These are phyloP conservation scores for Butorides virescens DNA, from an alignment of 2,113 vertebrate genomes.

Conservation along the genomic window DNA sequence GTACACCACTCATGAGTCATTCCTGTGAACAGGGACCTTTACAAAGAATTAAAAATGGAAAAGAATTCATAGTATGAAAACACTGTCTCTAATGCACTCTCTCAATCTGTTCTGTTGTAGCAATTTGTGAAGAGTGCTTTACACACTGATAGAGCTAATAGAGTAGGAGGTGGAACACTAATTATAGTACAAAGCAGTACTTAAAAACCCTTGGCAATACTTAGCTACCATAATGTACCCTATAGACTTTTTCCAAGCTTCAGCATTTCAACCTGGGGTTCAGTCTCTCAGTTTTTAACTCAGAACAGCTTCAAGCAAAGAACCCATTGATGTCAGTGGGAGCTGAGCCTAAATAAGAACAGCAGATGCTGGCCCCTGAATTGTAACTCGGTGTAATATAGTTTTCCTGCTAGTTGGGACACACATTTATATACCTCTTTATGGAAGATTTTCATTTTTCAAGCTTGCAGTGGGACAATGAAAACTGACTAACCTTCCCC, in stretches of 20 bases:
- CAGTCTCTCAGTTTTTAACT: not conserved
- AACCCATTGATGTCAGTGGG: not conserved
- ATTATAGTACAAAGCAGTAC: constrained; percentile 6
- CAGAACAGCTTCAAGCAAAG: not conserved
- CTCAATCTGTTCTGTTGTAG: not conserved
- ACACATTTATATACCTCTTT: not conserved
- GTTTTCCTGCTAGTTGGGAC: not conserved
- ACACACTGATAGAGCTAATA: not conserved
- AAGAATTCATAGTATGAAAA: not conserved
- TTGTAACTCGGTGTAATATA: not conserved
- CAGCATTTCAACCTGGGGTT: not conserved
- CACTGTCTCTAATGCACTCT: not conserved
- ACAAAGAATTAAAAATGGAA: not conserved
- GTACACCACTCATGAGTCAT: not conserved
- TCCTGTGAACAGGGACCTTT: not conserved
- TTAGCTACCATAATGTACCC: not conserved
- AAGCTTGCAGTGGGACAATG: not conserved
- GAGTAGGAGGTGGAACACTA: not conserved
- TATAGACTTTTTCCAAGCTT: not conserved
- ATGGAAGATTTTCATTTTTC: not conserved
- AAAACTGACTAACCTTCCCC: not conserved
- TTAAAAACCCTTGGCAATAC: not conserved
- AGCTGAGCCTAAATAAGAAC: not conserved
- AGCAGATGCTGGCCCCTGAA: not conserved
- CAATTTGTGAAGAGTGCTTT: not conserved